A percentile compares a stretch with the other conserved stretches of the same genome.
These are phyloP conservation scores for Polymixis lichenea DNA, from an alignment of 2,888 invertebrate species.

Conservation along the genomic window DNA sequence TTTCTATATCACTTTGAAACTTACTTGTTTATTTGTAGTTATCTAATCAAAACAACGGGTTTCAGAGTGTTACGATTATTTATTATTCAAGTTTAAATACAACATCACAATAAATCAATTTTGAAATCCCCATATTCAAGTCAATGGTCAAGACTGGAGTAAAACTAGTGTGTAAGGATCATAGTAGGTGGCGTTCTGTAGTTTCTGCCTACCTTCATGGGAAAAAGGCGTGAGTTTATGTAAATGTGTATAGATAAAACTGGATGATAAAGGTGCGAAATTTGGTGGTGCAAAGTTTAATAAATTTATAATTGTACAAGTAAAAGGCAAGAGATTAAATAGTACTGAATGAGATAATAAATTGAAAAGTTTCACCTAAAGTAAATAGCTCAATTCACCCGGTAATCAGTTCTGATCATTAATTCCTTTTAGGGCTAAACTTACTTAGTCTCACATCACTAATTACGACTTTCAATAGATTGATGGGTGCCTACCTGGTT, in stretches of 20 bases:
- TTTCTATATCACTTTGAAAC: neutral
- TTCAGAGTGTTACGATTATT: no score
- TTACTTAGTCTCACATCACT: constrained; percentile 5
- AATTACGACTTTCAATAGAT: neutral
- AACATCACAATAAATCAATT: neutral
- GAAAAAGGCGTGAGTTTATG: no score
- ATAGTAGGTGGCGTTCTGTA: no score
- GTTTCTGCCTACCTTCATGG: no score
- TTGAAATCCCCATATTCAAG: no score
- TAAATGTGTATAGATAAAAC: no score
- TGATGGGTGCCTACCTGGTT: neutral
- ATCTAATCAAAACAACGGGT: neutral
- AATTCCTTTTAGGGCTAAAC: constrained; percentile 13
- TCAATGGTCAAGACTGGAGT: no score
- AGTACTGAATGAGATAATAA: constrained; percentile 28
- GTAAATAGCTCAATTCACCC: constrained; percentile 8
- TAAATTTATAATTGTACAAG: neutral
- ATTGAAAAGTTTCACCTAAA: constrained; percentile 37
- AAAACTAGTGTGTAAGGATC: no score
- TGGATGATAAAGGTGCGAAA: neutral
- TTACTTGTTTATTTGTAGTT: neutral
- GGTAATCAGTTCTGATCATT: constrained; percentile 34
- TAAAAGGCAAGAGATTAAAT: constrained; percentile 10
- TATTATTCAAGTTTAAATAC: neutral
- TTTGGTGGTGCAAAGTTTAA: neutral